Evolutionary conservation across 2,113 vertebrate species (phyloP), one percentile per base, ranked within the genome.

Genomic region (Halcyon senegalensis): DNA sequence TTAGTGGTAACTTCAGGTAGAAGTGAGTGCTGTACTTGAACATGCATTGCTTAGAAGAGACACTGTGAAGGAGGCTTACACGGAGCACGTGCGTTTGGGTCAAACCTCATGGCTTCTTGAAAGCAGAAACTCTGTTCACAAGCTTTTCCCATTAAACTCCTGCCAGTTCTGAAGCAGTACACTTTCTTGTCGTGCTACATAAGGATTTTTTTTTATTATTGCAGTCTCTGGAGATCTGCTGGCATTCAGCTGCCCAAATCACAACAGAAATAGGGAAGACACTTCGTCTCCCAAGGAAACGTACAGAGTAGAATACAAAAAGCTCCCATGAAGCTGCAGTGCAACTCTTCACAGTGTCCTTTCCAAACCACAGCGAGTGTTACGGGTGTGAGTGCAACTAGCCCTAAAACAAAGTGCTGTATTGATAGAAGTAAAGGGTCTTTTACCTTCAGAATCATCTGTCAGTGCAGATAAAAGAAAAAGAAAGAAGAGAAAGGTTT

Each of bases 401-500:
- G 28, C 28, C 68, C 91, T 96, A 97, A 89, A 86, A 19, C 41
- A 11, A 91, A 96, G 89, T 64, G 92, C 95, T 97, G 97, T 98
- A 98, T 97, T 98, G 67, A 98, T 84, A 91, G 56, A 98, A 98
- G 97, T 93, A 92, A 85, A 96, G 78, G 79, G 68, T 91, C 25
- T 97, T 99, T 99, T 99, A 99, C 99, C 99, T 99, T 99, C 99
- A 91, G 99, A 98, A 98, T 99, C 99, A 98, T 99, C 99, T 99
- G 99, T 97, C 98, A 98, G 97, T 97, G 97, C 98, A 98, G 98
- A 97, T 39, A 96, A 97, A 95, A 96, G 79, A 94, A 95, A 94
- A 93, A 97, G 91, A 97, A 98, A 96, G 91, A 97, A 95, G 82
- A 97, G 75, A 97, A 60, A 92, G 51, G 58, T 82, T 96, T 93